phyloP scores from a whole-genome alignment of 2,888 invertebrate genomes.

The Brachypterus glaber region DNA sequence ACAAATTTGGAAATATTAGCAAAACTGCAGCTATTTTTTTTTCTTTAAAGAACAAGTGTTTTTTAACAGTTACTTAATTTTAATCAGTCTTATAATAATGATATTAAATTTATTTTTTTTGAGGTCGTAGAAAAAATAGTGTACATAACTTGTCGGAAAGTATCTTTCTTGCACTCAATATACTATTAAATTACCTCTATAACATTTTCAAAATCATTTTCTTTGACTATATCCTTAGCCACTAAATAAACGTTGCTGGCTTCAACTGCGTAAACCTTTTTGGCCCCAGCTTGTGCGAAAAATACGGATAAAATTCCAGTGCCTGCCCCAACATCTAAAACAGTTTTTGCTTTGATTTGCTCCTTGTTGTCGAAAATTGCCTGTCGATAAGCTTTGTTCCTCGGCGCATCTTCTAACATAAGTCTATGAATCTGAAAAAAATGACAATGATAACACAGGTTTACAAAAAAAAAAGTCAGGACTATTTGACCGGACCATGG shows the following conservation, averaged over 20 bases:
- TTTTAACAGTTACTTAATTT: too few species aligned
- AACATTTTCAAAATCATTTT: conserved; percentile 57
- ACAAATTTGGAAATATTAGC: too few species aligned
- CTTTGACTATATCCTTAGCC: conserved; percentile 55
- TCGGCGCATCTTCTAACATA: conserved; percentile 67
- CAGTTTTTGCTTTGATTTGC: conserved; percentile 64
- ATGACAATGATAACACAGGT: too few species aligned
- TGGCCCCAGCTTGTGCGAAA: conserved; percentile 85
- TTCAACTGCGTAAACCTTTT: conserved; percentile 76
- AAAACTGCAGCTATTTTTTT: too few species aligned
- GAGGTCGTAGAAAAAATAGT: too few species aligned
- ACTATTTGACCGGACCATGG: too few species aligned
- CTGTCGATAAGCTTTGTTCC: conserved; percentile 70
- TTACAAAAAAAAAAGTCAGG: too few species aligned
- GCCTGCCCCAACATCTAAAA: conserved; percentile 81
- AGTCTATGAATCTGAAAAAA: conserved; percentile 62
- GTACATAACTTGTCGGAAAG: too few species aligned
- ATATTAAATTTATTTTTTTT: too few species aligned
- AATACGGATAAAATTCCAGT: conserved; percentile 84
- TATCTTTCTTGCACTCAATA: too few species aligned
- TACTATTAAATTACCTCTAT: conserved; percentile 59
- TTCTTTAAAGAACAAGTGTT: too few species aligned
- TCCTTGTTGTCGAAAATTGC: conserved; percentile 62
- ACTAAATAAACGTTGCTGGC: conserved; percentile 61
- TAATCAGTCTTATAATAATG: too few species aligned